These are phyloP conservation scores for Rhagologus leucostigma DNA, from an alignment of 2,113 vertebrate genomes.

Conservation along the genomic window DNA sequence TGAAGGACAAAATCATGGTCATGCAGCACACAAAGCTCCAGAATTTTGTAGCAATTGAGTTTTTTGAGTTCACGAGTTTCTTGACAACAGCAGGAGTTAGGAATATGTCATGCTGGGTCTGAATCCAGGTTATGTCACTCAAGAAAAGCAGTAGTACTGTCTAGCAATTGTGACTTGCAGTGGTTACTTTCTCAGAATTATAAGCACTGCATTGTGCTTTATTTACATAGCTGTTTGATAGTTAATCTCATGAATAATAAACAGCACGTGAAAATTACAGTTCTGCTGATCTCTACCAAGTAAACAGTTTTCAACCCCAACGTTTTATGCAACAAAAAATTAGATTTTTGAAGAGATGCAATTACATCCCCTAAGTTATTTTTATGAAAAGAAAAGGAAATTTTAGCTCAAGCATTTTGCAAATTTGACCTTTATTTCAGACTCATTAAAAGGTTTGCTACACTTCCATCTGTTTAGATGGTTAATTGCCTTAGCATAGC, in stretches of 20 bases:
- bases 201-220: not conserved
- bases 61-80: not conserved
- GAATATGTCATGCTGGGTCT: not conserved
- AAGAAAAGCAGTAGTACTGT: not conserved
- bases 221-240: not conserved
- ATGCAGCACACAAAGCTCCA: not conserved
- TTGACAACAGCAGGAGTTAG: not conserved
- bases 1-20: not conserved
- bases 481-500: not conserved
- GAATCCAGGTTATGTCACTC: not conserved
- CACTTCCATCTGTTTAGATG: not conserved
- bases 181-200: not conserved
- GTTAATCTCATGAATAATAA: constrained; percentile 2
- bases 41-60: not conserved
- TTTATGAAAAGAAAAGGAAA: not conserved
- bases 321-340: not conserved
- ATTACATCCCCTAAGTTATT: not conserved
- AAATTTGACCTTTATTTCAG: not conserved
- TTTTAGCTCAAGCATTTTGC: not conserved
- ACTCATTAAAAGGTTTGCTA: not conserved
- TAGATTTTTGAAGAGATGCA: not conserved
- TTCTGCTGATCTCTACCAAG: not conserved
- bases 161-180: not conserved
- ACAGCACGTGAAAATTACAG: not conserved
- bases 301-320: not conserved